Evolutionary conservation across 2,888 invertebrate genomes (phyloP).

Genomic region (Brenthis daphne): DNA sequence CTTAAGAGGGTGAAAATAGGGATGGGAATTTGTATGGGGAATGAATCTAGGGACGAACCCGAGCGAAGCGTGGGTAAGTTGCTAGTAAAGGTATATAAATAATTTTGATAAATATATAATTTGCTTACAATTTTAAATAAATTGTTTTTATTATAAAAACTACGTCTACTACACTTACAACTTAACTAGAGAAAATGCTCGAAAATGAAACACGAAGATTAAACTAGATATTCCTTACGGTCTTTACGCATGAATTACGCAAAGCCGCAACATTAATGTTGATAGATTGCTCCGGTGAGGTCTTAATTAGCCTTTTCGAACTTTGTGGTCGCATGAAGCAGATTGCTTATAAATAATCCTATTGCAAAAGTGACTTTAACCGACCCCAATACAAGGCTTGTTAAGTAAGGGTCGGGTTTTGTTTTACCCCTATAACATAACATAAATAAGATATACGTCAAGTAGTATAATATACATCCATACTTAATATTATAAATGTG

Average conservation of each 20-base stretch:
- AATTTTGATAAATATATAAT: no score
- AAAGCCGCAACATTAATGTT: constrained; percentile 26
- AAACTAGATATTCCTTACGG: not conserved
- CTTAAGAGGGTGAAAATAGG: no score
- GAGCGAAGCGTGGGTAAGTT: no score
- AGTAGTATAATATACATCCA: not conserved
- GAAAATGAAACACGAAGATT: constrained; percentile 3
- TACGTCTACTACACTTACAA: no score
- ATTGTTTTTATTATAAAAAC: no score
- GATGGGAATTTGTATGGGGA: no score
- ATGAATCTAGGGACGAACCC: no score
- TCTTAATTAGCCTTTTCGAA: constrained; percentile 29
- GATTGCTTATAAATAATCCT: constrained; percentile 12
- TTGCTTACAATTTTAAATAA: no score
- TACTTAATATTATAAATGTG: no score
- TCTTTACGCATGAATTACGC: constrained; percentile 10
- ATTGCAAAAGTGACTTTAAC: not conserved
- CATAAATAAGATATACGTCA: no score
- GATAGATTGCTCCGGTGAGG: constrained; percentile 28
- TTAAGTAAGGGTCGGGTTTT: not conserved
- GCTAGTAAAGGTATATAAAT: no score
- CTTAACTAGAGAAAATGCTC: no score
- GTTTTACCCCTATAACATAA: not conserved
- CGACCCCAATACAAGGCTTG: constrained; percentile 15
- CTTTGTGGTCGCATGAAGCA: constrained; percentile 22